Evolutionary conservation across 1,140 invertebrate species (phyloP).

Genomic region (Caenorhabditis elegans): WBcel235 BX284604.4:11001-11500

Average conservation of each 20-base stretch:
- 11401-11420: slow-evolving; percentile 38
- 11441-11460: no score
- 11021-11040: not conserved
- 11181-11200: no score
- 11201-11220: no score
- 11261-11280: slow-evolving; percentile 52
- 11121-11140: no score
- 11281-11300: slow-evolving; percentile 67
- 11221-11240: slow-evolving; percentile 6
- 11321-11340: slow-evolving; percentile 65
- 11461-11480: no score
- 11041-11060: slow-evolving; percentile 27
- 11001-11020: slow-evolving; percentile 41
- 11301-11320: slow-evolving; percentile 67
- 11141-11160: not conserved
- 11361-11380: slow-evolving; percentile 16
- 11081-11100: no score
- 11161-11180: slow-evolving; percentile 4
- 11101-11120: no score
- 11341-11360: slow-evolving; percentile 65
- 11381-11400: slow-evolving; percentile 35
- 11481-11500: no score
- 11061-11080: not conserved
- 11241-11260: no score
- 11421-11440: slow-evolving; percentile 1